These are phyloP conservation scores for Meloidogyne hapla DNA, from an alignment of 1,140 invertebrate genomes.

Conservation along the genomic window DNA sequence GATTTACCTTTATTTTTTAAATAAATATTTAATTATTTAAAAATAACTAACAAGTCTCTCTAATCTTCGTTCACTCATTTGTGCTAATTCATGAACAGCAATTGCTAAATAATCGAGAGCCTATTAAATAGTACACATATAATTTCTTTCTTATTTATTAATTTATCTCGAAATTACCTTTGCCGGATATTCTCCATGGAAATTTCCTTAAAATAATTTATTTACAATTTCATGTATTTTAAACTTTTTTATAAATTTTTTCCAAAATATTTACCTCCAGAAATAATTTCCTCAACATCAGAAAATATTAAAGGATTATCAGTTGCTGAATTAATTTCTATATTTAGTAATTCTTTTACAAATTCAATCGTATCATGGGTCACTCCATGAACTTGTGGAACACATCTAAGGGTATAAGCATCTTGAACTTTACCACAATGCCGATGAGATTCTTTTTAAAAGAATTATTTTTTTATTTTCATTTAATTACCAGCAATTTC, in stretches of 20 bases:
- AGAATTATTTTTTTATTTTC: conserved; percentile 63
- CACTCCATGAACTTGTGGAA: conserved; percentile 72
- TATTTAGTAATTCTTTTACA: conserved; percentile 70
- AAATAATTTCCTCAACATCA: conserved; percentile 73
- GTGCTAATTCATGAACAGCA: conserved; percentile 74
- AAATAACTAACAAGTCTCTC: conserved; percentile 68
- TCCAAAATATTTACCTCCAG: conserved; percentile 70
- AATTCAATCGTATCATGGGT: conserved; percentile 75
- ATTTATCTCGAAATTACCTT: conserved; percentile 67
- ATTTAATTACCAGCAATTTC: conserved; percentile 69
- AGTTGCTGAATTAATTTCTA: conserved; percentile 75
- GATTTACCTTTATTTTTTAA: conserved; percentile 69
- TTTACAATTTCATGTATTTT: no score
- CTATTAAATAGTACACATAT: conserved; percentile 46
- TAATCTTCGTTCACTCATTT: conserved; percentile 74
- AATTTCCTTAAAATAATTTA: conserved; percentile 75
- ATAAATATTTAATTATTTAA: background rate
- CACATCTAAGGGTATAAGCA: conserved; percentile 75
- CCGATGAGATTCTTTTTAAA: conserved; percentile 67
- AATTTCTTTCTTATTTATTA: conserved; percentile 37
- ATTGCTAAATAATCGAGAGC: conserved; percentile 75
- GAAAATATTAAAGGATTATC: conserved; percentile 77
- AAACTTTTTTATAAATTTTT: conserved; percentile 64
- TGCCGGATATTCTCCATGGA: conserved; percentile 75
- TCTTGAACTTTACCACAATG: conserved; percentile 76